These are phyloP conservation scores for Balanococcus diminutus DNA, from an alignment of 2,888 invertebrate genomes.

Conservation along the genomic window DNA sequence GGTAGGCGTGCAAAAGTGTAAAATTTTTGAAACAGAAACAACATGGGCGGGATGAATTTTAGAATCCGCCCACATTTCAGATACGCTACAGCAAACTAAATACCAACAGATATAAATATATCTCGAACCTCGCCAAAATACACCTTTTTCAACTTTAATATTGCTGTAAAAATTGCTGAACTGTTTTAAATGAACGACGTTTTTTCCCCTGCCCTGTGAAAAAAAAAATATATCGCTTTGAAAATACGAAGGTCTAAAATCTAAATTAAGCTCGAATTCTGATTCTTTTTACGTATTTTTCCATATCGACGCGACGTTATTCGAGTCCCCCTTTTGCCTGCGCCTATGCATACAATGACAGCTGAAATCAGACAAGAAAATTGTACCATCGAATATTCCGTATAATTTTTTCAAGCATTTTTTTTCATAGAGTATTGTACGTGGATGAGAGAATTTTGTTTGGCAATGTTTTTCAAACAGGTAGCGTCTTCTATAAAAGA, in stretches of 20 bases:
- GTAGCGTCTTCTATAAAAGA: too few species aligned
- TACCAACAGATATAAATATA: conserved; percentile 36
- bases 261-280: background rate
- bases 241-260: background rate
- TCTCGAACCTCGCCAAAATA: background rate
- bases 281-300: background rate
- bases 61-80: conserved; percentile 46
- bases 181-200: conserved; percentile 21
- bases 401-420: background rate
- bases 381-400: background rate
- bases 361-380: background rate
- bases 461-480: background rate
- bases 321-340: background rate
- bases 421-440: background rate
- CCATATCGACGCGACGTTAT: background rate
- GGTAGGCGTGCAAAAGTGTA: conserved; percentile 38
- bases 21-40: conserved; percentile 47
- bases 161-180: conserved; percentile 33
- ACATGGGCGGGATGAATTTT: conserved; percentile 45
- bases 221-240: conserved; percentile 37
- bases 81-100: conserved; percentile 40
- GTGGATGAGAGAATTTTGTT: too few species aligned
- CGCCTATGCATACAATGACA: background rate
- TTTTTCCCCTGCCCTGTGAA: background rate
- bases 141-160: conserved; percentile 33